phyloP scores from a whole-genome alignment of 1,140 invertebrate genomes.

The Diuraphis noxia region DNA sequence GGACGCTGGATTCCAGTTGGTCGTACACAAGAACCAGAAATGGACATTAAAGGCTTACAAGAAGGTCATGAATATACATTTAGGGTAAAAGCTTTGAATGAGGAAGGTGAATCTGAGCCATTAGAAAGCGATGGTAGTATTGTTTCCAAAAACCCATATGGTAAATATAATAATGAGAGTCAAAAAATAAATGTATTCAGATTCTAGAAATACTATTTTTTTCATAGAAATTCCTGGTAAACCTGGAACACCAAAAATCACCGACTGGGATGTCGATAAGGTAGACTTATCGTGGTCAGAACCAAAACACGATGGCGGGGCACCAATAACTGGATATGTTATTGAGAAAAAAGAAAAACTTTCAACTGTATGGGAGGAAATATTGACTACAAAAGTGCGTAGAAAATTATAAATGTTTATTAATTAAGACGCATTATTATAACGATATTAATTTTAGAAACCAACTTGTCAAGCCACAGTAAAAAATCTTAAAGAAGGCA shows the following conservation, averaged over 20 bases:
- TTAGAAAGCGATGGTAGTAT: slow-evolving; percentile 83
- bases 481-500: slow-evolving; percentile 85
- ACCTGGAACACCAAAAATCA: slow-evolving; percentile 83
- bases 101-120: slow-evolving; percentile 96
- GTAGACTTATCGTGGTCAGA: slow-evolving; percentile 93
- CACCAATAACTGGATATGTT: slow-evolving; percentile 92
- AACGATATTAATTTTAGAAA: slow-evolving; percentile 63
- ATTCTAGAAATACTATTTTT: not conserved
- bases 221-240: slow-evolving; percentile 79
- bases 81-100: slow-evolving; percentile 95
- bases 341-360: slow-evolving; percentile 97
- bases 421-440: slow-evolving; percentile 7
- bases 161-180: slow-evolving; percentile 61
- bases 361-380: slow-evolving; percentile 84
- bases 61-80: slow-evolving; percentile 96
- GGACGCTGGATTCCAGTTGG: slow-evolving; percentile 93
- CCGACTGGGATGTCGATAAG: slow-evolving; percentile 91
- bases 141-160: slow-evolving; percentile 92
- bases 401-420: not conserved
- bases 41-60: slow-evolving; percentile 87
- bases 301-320: slow-evolving; percentile 87
- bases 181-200: not conserved
- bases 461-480: slow-evolving; percentile 80
- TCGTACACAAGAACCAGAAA: slow-evolving; percentile 78
- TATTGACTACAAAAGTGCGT: slow-evolving; percentile 74